Conservation (phyloP, 2,113 vertebrate species). For the Zootoca vivipara region DNA sequence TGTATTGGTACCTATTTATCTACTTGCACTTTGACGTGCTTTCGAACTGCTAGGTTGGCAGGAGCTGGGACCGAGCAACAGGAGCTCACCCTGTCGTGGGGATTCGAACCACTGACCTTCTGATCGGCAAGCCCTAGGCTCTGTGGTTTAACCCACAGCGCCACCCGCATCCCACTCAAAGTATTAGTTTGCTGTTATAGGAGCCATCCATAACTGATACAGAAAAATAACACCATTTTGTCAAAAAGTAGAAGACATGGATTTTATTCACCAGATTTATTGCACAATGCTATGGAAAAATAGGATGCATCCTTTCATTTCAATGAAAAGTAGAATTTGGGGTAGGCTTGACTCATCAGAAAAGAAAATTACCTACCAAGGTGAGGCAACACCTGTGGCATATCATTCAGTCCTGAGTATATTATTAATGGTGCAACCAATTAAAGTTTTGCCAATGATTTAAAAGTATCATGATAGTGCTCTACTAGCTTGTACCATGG, state of each 20-base stretch:
- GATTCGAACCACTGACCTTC: too few relatives aligned
- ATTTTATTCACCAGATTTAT: too few relatives aligned
- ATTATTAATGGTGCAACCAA: neutral
- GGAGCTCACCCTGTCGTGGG: too few relatives aligned
- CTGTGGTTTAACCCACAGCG: too few relatives aligned
- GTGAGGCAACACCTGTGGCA: neutral
- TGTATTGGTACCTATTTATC: too few relatives aligned
- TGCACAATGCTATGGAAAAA: neutral
- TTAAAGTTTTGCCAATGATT: neutral
- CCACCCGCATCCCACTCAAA: too few relatives aligned
- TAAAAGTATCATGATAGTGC: neutral
- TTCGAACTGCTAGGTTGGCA: too few relatives aligned
- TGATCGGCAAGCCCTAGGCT: too few relatives aligned
- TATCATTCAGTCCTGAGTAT: neutral
- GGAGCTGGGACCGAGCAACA: too few relatives aligned
- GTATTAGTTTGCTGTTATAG: neutral
- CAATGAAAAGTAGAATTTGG: conserved; percentile 47
- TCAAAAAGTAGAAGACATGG: too few relatives aligned
- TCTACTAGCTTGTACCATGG: neutral
- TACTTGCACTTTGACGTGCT: too few relatives aligned
- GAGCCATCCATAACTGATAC: neutral
- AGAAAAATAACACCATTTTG: conserved; percentile 46
- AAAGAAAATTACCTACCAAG: neutral
- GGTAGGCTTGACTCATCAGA: neutral
- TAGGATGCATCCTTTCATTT: neutral